Evolutionary conservation across 2,888 invertebrate genomes (phyloP).

Genomic region (Didymodactylos carnosus): DNA sequence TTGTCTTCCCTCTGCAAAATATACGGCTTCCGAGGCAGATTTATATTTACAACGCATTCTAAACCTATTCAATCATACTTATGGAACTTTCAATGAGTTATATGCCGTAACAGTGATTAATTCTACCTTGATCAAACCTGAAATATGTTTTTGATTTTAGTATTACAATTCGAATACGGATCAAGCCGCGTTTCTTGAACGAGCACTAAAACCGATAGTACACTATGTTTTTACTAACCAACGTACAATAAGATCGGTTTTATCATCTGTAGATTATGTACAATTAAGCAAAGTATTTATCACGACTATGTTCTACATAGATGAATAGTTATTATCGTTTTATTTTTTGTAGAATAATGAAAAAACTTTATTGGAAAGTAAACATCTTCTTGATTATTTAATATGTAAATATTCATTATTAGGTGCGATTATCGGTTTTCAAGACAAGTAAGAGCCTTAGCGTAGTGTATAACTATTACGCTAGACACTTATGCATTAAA

Average conservation of each 20-base stretch:
- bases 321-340: neutral
- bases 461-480: no score
- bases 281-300: neutral
- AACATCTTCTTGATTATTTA: neutral
- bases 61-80: neutral
- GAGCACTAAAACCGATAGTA: neutral
- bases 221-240: neutral
- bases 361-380: neutral
- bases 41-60: neutral
- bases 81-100: neutral
- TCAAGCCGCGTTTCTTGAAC: neutral
- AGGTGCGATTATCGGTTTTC: neutral
- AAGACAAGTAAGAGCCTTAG: neutral
- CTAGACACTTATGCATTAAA: no score
- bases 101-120: neutral
- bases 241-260: neutral
- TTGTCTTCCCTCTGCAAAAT: neutral
- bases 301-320: no score
- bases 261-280: neutral
- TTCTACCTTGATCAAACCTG: no score
- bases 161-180: no score
- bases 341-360: neutral
- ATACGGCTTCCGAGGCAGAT: neutral
- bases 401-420: neutral
- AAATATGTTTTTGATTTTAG: no score